These are phyloP conservation scores for Tupiocoris notatus DNA, from an alignment of 2,888 invertebrate genomes.

Conservation along the genomic window DNA sequence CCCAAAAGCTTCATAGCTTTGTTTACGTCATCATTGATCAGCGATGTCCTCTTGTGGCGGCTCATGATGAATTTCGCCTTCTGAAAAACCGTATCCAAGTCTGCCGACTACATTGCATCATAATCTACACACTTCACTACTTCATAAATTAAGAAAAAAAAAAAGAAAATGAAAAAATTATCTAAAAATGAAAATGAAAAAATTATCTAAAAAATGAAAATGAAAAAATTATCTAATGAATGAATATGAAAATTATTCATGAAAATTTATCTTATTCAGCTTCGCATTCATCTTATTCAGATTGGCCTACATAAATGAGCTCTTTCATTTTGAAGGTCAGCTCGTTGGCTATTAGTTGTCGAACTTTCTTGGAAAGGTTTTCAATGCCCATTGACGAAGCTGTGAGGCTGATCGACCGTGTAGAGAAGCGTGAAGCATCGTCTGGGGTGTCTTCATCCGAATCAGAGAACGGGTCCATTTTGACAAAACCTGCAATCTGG, in stretches of 20 bases:
- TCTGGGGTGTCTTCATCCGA: background rate
- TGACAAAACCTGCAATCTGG: too few relatives aligned
- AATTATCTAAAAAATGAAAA: too few relatives aligned
- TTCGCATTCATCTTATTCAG: too few relatives aligned
- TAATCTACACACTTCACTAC: too few relatives aligned
- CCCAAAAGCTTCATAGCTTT: constrained; percentile 47
- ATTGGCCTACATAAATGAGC: constrained; percentile 58
- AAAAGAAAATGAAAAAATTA: too few relatives aligned
- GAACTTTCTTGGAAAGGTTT: constrained; percentile 54
- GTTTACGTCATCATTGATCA: constrained; percentile 47
- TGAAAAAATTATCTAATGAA: too few relatives aligned
- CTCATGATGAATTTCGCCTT: constrained; percentile 45
- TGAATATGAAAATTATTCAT: too few relatives aligned
- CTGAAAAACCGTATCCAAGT: constrained; percentile 25
- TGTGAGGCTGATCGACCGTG: constrained; percentile 31
- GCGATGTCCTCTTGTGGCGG: constrained; percentile 47
- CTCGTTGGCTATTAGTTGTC: constrained; percentile 58
- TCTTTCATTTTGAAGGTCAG: constrained; percentile 59
- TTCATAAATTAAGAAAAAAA: too few relatives aligned
- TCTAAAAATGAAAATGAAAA: too few relatives aligned
- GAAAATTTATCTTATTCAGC: too few relatives aligned
- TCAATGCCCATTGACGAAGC: constrained; percentile 47
- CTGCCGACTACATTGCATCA: too few relatives aligned
- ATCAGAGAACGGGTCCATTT: background rate
- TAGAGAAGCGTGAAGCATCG: background rate